Base-by-base conservation (phyloP, 2,113 vertebrate species). In the Craseonycteris thonglongyai region DNA sequence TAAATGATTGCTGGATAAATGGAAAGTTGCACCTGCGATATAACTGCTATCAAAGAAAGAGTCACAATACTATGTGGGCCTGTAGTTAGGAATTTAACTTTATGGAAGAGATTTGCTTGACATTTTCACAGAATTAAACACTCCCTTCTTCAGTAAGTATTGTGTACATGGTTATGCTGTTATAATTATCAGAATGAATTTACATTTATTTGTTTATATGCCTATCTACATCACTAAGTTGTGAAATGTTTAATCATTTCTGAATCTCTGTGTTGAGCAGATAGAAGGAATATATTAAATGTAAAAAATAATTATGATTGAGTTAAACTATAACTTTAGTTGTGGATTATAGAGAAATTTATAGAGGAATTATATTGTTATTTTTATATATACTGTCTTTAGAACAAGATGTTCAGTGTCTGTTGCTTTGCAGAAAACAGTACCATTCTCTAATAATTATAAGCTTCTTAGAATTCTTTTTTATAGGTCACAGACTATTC, bases 401-500 rank as follows among this genome's bases (percentile, higher is more conserved):
- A 61, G 66, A 94, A 91, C 63, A 96, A 95, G 75, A 78, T 14
- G 49, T 84, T 94, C 76, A 84, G 47, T 88, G 38, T 91, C 72
- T 59, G 38, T 86, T 83, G 69, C 42, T 88, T 87, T 95, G 51
- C 19, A 84, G 51, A 91, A 96, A 96, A 95, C 59, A 91, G 75
- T 66, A 42, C 51, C 42, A 72, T 91, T 93, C 66, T 96, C 30
- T 96, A 92, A 81, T 86, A 75, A 93, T 82, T 75, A 26, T 83
- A 90, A 88, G 88, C 88, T 84, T 95, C 95, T 95, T 72, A 94
- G 82, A 68, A 94, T 96, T 95, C 56, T 94, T 84, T 91, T 61
- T 96, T 89, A 78, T 93, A 88, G 75, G 89, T 94, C 93, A 96
- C 61, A 72, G 80, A 76, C 65, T 88, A 85, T 91, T 96, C 84